Conservation (phyloP, 2,113 vertebrate species). For the Dipodomys spectabilis region DNA sequence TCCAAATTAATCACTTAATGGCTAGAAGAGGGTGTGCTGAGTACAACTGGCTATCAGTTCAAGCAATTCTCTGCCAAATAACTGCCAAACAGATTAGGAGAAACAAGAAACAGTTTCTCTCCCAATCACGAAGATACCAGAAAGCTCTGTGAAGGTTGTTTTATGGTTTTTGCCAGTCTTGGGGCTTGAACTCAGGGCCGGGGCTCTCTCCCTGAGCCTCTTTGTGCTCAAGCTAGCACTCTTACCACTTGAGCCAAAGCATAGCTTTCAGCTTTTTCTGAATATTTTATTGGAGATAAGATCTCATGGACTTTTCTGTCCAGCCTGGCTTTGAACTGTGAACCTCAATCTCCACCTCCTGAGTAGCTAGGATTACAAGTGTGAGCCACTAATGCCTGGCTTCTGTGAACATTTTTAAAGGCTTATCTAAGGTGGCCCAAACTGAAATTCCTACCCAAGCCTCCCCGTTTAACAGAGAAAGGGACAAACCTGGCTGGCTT, state of each 20-base stretch:
- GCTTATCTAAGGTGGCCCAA: neutral
- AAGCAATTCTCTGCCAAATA: slow-evolving; percentile 43
- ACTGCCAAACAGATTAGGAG: neutral
- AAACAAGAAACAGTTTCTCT: slow-evolving; percentile 14
- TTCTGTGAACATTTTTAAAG: neutral
- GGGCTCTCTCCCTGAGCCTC: too few species aligned
- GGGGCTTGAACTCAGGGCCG: too few species aligned
- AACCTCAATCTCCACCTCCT: too few species aligned
- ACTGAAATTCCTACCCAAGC: neutral
- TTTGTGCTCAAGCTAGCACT: too few species aligned
- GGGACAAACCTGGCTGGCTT: slow-evolving; percentile 69
- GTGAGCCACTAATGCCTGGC: too few species aligned
- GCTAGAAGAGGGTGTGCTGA: slow-evolving; percentile 1
- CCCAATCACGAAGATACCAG: neutral
- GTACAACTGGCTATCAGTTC: neutral
- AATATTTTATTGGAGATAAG: too few species aligned
- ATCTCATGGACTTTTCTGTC: too few species aligned
- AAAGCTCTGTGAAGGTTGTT: neutral
- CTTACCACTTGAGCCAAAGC: too few species aligned
- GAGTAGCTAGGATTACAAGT: too few species aligned
- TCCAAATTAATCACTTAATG: neutral
- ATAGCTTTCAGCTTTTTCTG: too few species aligned
- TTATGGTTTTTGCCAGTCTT: too few species aligned
- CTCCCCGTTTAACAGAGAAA: neutral
- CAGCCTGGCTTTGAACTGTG: too few species aligned